Base-by-base conservation (phyloP, 2,888 invertebrate species). In the Drosophila mettleri region DNA sequence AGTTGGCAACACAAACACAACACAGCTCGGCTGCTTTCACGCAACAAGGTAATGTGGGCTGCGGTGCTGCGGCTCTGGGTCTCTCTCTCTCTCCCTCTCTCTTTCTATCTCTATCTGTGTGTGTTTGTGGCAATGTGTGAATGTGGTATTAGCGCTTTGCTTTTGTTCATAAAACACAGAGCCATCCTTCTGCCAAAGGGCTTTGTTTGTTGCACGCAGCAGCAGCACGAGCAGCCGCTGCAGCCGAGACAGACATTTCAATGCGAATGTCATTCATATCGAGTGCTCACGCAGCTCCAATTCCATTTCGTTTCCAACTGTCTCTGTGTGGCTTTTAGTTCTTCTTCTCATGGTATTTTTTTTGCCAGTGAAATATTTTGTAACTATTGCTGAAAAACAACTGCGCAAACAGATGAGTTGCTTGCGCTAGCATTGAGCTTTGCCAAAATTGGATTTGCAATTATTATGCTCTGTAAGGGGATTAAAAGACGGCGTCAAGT, bases 81-180 rank as follows among this genome's bases (percentile, higher is more conserved):
- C 22, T 29, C 16, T 5, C 18, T 24, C 9, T 27, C 7, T n/a
- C n/a, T 2, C 22, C 18, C 16, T 5, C 18, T 24, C 9, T 27
- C 7, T 2, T 16, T 29, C 16, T 5, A 10, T 24, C 9, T 27
- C 7, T 22, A 0, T 46, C 6, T 14, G 18, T 6, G 59, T 14
- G 7, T 41, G 29, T 29, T 49, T 20, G 46, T 29, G 48, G 12
- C 22, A 41, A 53, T 54, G 46, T 53, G 57, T 58, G 58, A 29
- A 39, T 38, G 64, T 41, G 49, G 75, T 61, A 55, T 63, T 61
- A 65, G 62, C 66, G 49, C 48, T 69, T 69, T 62, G 64, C 75
- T 64, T 70, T 69, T 73, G 84, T 70, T 79, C 77, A 74, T 60
- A 65, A 69, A 78, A 69, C 58, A 69, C 74, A 69, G 66, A 72